Base-by-base conservation (phyloP, 2,888 invertebrate species). In the Leptothorax acervorum region DNA sequence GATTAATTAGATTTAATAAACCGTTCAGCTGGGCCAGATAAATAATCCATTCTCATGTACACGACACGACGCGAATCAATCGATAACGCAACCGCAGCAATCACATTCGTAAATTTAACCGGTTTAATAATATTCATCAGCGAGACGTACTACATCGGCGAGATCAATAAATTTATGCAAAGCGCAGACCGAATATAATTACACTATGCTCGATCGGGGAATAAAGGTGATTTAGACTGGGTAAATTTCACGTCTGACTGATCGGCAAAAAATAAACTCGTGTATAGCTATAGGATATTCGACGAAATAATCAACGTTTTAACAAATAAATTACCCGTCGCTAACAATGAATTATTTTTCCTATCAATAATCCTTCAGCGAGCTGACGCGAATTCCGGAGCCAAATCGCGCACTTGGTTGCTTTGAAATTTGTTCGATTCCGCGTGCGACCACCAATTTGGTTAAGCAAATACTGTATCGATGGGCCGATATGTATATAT, bases 351-450 rank as follows among this genome's bases (percentile, higher is more conserved):
- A 73, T 73, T 73, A 81, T 48, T 81, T 81, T 60, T 81, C 39
- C 73, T 60, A 60, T 12, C 15, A 28, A 71, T 28, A 57, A 71
- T 57, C 45, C 73, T 81, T 60, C 78, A 23, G 3, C 65, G 48
- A 6, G 18, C 68, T 28, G 68, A 68, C 53, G 35, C 35, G 12
- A 71, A 55, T 28, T 35, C 71, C 48, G 18, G n/a, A 6, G 6
- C 5, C 48, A 35, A 66, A 76, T 28, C 66, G 76, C 39, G 18
- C 55, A 31, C 42, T 42, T 73, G 42, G 35, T 48, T 48, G 28
- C 79, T 73, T 73, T 81, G 73, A 81, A 81, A 81, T 81, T 79
- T 42, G 73, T 60, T 73, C 79, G 79, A 18, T 81, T 73, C 23
- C 79, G 73, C 73, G 39, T 18, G 73, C 79, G 73, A 60, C 73